phyloP scores from a whole-genome alignment of 1,140 invertebrate genomes.

The Diuraphis noxia region DNA sequence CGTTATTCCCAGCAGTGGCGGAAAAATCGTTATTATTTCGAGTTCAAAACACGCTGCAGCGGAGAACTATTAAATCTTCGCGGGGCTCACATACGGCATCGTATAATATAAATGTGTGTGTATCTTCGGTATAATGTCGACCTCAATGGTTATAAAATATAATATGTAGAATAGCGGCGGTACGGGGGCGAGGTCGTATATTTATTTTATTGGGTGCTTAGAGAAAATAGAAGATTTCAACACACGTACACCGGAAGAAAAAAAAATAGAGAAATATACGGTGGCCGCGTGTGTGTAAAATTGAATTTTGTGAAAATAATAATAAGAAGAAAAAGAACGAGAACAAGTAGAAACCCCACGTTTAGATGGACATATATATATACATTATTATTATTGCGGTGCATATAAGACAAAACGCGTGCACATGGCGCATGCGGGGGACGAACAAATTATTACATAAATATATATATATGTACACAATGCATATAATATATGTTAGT shows the following conservation, averaged over 20 bases:
- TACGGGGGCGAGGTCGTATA: neutral
- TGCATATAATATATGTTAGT: neutral
- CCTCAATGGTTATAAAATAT: neutral
- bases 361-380: neutral
- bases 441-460: neutral
- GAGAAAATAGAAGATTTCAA: slow-evolving; percentile 9
- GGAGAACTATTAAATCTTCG: neutral
- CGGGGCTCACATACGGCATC: neutral
- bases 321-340: neutral
- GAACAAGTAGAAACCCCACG: neutral
- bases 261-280: neutral
- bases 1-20: neutral
- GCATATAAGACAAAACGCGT: neutral
- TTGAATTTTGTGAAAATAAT: slow-evolving; percentile 30
- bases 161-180: neutral
- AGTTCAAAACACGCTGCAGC: neutral
- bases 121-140: neutral
- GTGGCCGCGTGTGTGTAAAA: neutral
- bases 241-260: neutral
- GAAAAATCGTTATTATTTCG: neutral
- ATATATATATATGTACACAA: neutral
- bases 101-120: neutral
- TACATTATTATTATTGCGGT: neutral
- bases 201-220: slow-evolving; percentile 29
- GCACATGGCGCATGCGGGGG: neutral